These are phyloP conservation scores for Plumapathes pennacea DNA, from an alignment of 92 coral and sea anemone species.

Conservation along the genomic window DNA sequence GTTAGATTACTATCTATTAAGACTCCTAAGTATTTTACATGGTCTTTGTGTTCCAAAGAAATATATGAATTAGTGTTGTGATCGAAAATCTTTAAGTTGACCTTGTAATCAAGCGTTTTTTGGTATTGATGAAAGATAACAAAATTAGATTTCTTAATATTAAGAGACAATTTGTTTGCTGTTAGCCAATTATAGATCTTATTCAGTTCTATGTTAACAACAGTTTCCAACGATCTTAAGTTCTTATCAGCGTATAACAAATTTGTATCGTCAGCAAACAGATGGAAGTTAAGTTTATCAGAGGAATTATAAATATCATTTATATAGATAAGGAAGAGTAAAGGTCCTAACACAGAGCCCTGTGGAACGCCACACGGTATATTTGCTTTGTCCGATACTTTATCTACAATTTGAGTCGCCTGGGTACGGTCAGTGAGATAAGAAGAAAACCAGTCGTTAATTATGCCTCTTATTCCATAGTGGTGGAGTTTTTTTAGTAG, in stretches of 20 bases:
- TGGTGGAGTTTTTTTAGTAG: too few species aligned
- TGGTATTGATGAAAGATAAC: constrained; percentile 8
- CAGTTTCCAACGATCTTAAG: background rate
- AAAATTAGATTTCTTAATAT: constrained; percentile 3
- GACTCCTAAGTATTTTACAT: constrained; percentile 40
- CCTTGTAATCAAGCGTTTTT: constrained; percentile 1
- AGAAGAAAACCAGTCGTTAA: too few species aligned
- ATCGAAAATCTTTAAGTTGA: constrained; percentile 4
- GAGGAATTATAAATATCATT: background rate
- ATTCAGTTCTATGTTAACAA: background rate
- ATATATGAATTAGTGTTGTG: constrained; percentile 4
- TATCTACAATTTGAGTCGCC: too few species aligned
- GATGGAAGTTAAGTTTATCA: background rate
- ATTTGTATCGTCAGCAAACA: constrained; percentile 7
- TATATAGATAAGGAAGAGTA: constrained; percentile 1
- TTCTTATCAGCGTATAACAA: constrained; percentile 3
- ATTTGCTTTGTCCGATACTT: too few species aligned
- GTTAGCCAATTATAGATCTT: constrained; percentile 7
- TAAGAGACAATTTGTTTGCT: constrained; percentile 1
- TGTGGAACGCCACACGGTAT: background rate
- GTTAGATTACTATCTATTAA: constrained; percentile 15
- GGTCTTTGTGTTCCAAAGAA: constrained; percentile 19
- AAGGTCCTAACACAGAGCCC: constrained; percentile 1
- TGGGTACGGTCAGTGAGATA: too few species aligned
- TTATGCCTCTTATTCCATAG: too few species aligned